phyloP scores from a whole-genome alignment of 2,113 vertebrate genomes.

The Aegotheles bennettii region DNA sequence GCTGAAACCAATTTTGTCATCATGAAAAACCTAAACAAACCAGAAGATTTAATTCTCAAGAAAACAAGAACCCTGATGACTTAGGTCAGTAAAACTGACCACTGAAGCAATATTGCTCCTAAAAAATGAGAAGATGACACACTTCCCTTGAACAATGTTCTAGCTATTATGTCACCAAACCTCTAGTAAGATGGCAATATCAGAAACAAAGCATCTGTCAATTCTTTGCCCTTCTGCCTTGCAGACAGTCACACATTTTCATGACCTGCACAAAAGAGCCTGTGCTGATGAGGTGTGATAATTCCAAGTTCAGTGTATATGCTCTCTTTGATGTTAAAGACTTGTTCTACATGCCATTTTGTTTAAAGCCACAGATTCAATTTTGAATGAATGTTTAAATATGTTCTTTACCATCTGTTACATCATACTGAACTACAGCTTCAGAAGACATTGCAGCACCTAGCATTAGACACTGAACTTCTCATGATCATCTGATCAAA shows the following conservation, averaged over 20 bases:
- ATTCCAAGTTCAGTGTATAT: accelerated
- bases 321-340: background rate
- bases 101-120: background rate
- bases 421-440: background rate
- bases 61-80: background rate
- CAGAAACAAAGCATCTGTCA: background rate
- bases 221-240: background rate
- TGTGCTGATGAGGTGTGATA: background rate
- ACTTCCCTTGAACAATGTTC: background rate
- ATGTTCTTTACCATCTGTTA: background rate
- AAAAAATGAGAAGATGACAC: background rate
- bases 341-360: background rate
- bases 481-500: background rate
- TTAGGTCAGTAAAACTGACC: background rate
- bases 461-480: background rate
- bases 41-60: background rate
- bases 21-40: background rate
- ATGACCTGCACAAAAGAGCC: background rate
- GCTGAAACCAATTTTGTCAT: background rate
- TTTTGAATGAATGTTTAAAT: background rate
- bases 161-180: background rate
- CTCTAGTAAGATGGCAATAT: background rate
- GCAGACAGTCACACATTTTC: background rate
- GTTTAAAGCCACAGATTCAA: background rate
- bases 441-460: background rate